These are phyloP conservation scores for Polyodon spathula DNA, from an alignment of 2,113 vertebrate species.

Conservation along the genomic window DNA sequence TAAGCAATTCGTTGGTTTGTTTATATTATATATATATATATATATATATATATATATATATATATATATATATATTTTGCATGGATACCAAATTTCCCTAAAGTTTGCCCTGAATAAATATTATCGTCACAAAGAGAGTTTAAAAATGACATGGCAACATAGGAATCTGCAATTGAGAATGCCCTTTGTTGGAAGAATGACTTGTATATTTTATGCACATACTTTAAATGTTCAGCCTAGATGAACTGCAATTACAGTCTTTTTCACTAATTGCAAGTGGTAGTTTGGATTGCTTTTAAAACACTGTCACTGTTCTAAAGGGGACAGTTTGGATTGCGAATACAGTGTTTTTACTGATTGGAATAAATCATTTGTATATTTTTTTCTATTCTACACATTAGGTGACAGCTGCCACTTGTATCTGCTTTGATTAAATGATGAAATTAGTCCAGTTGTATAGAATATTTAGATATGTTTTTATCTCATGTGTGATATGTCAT, in stretches of 20 bases:
- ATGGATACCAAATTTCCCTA: too few species aligned
- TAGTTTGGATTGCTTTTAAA: constrained; percentile 13
- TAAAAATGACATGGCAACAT: constrained; percentile 15
- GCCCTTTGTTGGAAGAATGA: constrained; percentile 1
- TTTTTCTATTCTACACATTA: neutral
- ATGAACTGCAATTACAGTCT: constrained; percentile 20
- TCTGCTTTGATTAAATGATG: constrained; percentile 17
- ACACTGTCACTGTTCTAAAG: constrained; percentile 10
- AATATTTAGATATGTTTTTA: neutral
- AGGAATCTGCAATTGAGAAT: neutral
- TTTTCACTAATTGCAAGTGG: constrained; percentile 20
- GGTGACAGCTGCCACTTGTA: constrained; percentile 11
- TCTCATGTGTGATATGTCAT: neutral
- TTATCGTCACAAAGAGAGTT: too few species aligned
- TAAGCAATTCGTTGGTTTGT: too few species aligned
- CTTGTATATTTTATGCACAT: neutral
- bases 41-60: too few species aligned
- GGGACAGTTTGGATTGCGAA: neutral
- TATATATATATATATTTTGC: too few species aligned
- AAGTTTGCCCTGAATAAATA: too few species aligned
- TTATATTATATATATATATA: too few species aligned
- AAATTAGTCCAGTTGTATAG: constrained; percentile 18
- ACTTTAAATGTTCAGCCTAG: constrained; percentile 8
- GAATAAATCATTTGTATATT: constrained; percentile 4
- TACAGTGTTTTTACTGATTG: neutral